Evolutionary conservation across 2,113 vertebrate genomes (phyloP).

Genomic region (Steatornis caripensis): DNA sequence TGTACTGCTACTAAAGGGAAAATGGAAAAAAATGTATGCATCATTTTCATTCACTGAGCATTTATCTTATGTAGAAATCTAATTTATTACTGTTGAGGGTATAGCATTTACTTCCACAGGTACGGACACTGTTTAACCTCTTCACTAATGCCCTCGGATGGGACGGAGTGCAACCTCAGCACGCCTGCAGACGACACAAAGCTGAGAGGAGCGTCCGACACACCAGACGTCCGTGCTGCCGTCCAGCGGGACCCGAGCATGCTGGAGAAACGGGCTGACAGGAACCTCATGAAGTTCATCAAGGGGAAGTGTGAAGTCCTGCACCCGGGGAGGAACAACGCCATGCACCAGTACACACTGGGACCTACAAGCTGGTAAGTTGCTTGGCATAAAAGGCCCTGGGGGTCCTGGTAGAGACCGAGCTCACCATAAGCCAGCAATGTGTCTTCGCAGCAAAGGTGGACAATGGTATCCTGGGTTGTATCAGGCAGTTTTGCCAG

Average conservation of each 20-base stretch:
- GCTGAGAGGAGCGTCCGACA: not conserved
- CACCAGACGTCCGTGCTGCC: rapidly evolving
- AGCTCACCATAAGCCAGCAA: not conserved
- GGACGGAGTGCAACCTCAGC: not conserved
- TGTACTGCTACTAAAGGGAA: not conserved
- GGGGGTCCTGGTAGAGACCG: not conserved
- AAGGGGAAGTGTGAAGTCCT: not conserved
- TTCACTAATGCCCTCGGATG: rapidly evolving
- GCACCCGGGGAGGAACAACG: not conserved
- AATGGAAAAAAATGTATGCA: not conserved
- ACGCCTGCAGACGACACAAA: not conserved
- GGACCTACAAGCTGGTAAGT: not conserved
- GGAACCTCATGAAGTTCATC: not conserved
- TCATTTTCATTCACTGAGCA: not conserved
- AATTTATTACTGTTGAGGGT: not conserved
- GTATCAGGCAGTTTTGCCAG: not conserved
- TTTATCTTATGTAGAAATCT: not conserved
- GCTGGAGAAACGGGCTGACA: not conserved
- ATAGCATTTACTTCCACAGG: not conserved
- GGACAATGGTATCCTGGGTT: not conserved
- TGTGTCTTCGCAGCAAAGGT: not conserved
- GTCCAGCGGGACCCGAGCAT: not conserved
- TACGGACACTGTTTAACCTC: not conserved
- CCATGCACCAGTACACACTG: not conserved
- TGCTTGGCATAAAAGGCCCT: not conserved